Evolutionary conservation across 2,113 vertebrate species (phyloP).

Genomic region (Indicator maculatus): DNA sequence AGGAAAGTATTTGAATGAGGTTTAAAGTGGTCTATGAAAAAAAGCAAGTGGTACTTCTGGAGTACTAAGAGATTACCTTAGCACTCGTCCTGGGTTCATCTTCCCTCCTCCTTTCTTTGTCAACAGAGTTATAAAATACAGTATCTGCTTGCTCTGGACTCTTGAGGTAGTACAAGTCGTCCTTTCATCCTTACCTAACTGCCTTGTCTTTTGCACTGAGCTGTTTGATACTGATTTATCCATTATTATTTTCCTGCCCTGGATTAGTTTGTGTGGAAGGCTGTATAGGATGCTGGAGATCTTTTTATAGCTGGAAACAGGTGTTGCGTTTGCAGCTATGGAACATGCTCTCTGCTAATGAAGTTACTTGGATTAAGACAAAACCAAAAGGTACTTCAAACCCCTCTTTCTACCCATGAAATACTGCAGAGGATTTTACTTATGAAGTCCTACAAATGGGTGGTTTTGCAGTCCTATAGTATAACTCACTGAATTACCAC

Average conservation of each 20-base stretch:
- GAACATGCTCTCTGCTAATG: not conserved
- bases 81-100: not conserved
- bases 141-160: not conserved
- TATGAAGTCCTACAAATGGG: not conserved
- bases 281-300: not conserved
- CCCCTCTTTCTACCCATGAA: not conserved
- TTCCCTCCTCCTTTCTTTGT: not conserved
- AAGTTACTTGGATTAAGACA: not conserved
- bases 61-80: not conserved
- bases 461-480: not conserved
- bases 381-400: not conserved
- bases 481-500: not conserved
- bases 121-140: not conserved
- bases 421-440: not conserved
- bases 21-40: not conserved
- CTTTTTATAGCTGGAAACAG: not conserved
- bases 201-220: not conserved
- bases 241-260: not conserved
- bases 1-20: not conserved
- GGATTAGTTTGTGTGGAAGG: not conserved
- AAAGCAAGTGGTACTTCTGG: accelerated
- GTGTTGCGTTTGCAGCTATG: not conserved
- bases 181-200: not conserved
- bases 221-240: not conserved
- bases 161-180: not conserved